phyloP scores from a whole-genome alignment of 2,113 vertebrate species.

The Syngnathus typhle region DNA sequence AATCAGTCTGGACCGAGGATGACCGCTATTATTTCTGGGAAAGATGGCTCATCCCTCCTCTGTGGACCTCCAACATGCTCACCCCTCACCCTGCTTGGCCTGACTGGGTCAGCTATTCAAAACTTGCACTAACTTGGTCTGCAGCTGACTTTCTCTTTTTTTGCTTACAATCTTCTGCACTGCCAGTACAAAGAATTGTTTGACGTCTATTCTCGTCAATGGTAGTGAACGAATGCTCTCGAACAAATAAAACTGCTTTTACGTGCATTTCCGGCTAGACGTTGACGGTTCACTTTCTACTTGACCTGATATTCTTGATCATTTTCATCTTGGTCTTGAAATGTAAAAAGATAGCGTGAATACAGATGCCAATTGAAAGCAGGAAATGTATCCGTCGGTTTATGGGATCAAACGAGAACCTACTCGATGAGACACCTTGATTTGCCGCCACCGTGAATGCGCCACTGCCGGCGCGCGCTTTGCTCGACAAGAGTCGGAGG shows the following conservation, averaged over 20 bases:
- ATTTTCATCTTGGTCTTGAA: no score
- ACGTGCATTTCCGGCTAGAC: no score
- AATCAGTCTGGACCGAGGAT: slow-evolving; percentile 1
- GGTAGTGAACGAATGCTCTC: no score
- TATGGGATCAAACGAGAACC: no score
- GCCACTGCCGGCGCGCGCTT: slow-evolving; percentile 24
- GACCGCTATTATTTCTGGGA: slow-evolving; percentile 17
- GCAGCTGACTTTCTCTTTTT: slow-evolving; percentile 3
- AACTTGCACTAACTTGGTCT: background rate
- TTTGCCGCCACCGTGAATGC: background rate
- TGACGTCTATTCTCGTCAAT: no score
- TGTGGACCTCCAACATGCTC: slow-evolving; percentile 33
- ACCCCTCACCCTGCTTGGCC: slow-evolving; percentile 46
- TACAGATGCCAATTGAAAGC: no score
- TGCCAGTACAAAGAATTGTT: no score
- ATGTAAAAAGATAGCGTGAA: no score
- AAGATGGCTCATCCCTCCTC: slow-evolving; percentile 22
- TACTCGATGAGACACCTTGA: background rate
- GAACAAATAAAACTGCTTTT: background rate
- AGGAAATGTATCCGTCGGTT: no score
- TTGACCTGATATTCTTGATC: no score
- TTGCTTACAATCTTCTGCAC: background rate
- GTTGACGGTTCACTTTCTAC: no score
- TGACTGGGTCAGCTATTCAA: slow-evolving; percentile 32
- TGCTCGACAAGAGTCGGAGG: slow-evolving; percentile 60